Percentiles rank a stretch among this genome's conserved stretches.
Evolutionary conservation across 2,888 invertebrate species (phyloP).

Genomic region (Galeopsomyia nigrocyanea): DNA sequence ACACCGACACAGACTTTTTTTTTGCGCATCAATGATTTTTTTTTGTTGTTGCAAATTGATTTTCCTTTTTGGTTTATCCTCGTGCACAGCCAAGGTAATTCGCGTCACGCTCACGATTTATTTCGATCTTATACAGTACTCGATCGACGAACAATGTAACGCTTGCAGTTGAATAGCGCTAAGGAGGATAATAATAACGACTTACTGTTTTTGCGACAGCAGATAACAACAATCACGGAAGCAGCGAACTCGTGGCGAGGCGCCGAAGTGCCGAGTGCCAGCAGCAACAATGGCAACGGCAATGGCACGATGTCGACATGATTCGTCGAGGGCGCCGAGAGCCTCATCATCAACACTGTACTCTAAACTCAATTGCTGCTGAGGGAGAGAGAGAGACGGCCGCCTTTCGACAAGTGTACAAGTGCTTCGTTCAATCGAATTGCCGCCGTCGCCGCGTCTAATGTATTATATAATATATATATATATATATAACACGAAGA

Average conservation of each 20-base stretch:
- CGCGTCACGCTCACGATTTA: too few relatives aligned
- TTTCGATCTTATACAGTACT: too few relatives aligned
- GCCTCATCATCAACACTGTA: slow-evolving; percentile 39
- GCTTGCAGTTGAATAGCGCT: too few relatives aligned
- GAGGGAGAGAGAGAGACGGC: too few relatives aligned
- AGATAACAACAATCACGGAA: slow-evolving; percentile 66
- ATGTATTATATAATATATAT: slow-evolving; percentile 24
- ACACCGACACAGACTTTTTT: background rate
- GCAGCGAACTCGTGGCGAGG: slow-evolving; percentile 62
- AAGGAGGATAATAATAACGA: background rate
- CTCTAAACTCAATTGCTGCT: slow-evolving; percentile 31
- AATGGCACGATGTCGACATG: slow-evolving; percentile 60
- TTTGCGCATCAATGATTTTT: background rate
- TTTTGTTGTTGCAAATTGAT: too few relatives aligned
- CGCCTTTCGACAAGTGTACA: background rate
- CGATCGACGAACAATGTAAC: too few relatives aligned
- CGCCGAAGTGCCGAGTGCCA: slow-evolving; percentile 12
- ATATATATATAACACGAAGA: slow-evolving; percentile 3
- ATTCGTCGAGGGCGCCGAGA: slow-evolving; percentile 55
- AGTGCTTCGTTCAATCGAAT: slow-evolving; percentile 13
- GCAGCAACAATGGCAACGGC: slow-evolving; percentile 54
- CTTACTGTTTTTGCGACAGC: slow-evolving; percentile 7
- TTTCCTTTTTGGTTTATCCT: too few relatives aligned
- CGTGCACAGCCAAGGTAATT: too few relatives aligned
- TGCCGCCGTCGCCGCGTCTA: slow-evolving; percentile 31